A percentile compares a stretch with the other conserved stretches of the same genome.
Evolutionary conservation across 53 echinoderm and acorn worm species (phyloP).

Genomic region (Apostichopus leukothele): DNA sequence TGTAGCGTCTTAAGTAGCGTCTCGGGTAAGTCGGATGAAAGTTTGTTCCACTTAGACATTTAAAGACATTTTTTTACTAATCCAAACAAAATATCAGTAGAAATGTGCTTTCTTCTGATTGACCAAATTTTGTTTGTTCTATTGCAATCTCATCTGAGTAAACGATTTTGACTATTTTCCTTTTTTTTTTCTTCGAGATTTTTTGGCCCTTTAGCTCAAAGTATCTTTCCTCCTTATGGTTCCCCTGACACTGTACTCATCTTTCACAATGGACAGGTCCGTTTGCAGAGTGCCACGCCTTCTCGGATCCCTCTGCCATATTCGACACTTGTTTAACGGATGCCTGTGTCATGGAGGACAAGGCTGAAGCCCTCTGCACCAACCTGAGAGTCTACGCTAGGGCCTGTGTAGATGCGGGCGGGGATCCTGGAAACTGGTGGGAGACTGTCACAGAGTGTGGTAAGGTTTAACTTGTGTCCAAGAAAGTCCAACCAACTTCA

Average conservation of each 20-base stretch:
- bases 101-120: too few species aligned
- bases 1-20: slow-evolving; percentile 37
- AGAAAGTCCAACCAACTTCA: too few species aligned
- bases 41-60: background rate
- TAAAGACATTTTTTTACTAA: too few species aligned
- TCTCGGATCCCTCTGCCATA: slow-evolving; percentile 51
- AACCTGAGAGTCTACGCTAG: slow-evolving; percentile 55
- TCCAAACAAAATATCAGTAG: too few species aligned
- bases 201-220: too few species aligned
- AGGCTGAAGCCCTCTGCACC: slow-evolving; percentile 50
- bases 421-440: slow-evolving; percentile 53
- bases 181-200: too few species aligned
- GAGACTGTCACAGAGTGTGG: background rate
- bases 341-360: slow-evolving; percentile 62
- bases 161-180: too few species aligned
- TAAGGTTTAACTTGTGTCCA: background rate
- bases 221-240: too few species aligned
- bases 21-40: slow-evolving; percentile 25
- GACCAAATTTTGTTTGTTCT: too few species aligned
- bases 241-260: too few species aligned
- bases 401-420: slow-evolving; percentile 49
- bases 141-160: too few species aligned
- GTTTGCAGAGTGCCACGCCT: slow-evolving; percentile 64
- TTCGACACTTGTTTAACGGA: slow-evolving; percentile 66
- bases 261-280: slow-evolving; percentile 49